Conservation (phyloP, 53 echinoderm and acorn worm species). For the Echinometra lucunter region DNA sequence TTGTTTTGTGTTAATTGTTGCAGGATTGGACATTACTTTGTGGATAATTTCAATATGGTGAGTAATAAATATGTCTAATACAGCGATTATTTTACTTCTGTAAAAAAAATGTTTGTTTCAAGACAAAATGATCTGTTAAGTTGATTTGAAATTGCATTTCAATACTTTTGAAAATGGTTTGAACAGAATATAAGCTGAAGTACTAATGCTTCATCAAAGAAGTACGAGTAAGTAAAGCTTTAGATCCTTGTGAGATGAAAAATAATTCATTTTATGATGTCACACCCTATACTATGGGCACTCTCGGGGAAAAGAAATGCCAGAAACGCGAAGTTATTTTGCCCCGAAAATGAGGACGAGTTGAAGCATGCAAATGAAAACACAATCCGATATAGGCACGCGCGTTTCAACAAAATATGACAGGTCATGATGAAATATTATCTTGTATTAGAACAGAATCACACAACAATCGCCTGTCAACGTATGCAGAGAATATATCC, state of each 20-base stretch:
- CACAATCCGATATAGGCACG: conserved; percentile 45
- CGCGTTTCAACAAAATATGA: conserved; percentile 39
- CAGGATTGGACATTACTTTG: too few relatives aligned
- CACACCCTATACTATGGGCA: background rate
- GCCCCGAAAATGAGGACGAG: conserved; percentile 46
- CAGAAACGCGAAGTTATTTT: background rate
- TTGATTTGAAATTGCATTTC: too few relatives aligned
- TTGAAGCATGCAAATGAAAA: conserved; percentile 45
- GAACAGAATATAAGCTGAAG: too few relatives aligned
- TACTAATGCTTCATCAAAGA: too few relatives aligned
- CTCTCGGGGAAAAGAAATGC: background rate
- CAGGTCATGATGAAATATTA: conserved; percentile 50
- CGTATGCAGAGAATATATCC: background rate
- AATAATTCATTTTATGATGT: background rate
- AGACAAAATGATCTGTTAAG: too few relatives aligned
- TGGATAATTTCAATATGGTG: too few relatives aligned
- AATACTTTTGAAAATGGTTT: too few relatives aligned
- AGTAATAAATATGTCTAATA: too few relatives aligned
- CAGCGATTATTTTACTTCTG: too few relatives aligned
- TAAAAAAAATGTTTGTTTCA: too few relatives aligned
- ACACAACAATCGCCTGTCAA: background rate
- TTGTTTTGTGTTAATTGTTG: too few relatives aligned
- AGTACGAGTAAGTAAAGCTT: too few relatives aligned
- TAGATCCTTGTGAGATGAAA: background rate
- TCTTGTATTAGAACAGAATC: background rate